A percentile compares a stretch with the other conserved stretches of the same genome.
These are phyloP conservation scores for Acrobasis repandana DNA, from an alignment of 2,888 invertebrate species.

Conservation along the genomic window DNA sequence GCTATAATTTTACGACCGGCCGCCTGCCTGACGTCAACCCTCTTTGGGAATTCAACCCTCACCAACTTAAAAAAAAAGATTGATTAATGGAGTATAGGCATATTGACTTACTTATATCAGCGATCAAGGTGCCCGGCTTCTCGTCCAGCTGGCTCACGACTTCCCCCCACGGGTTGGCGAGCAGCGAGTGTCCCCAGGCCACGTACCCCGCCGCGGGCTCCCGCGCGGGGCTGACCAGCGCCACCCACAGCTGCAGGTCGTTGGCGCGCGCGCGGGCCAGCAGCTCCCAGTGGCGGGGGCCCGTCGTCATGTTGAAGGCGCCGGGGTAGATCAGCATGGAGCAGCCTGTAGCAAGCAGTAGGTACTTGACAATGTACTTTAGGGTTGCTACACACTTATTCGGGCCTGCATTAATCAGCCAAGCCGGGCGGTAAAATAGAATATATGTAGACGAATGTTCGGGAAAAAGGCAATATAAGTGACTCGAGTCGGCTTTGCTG, in stretches of 20 bases:
- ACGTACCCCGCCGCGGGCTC: slow-evolving; percentile 89
- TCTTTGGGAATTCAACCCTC: too few species aligned
- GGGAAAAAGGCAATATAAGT: too few species aligned
- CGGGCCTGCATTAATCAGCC: too few species aligned
- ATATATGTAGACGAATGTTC: too few species aligned
- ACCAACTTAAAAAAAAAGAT: too few species aligned
- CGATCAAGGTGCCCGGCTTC: slow-evolving; percentile 87
- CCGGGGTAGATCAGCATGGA: slow-evolving; percentile 95
- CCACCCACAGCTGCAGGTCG: slow-evolving; percentile 95
- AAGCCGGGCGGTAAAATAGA: too few species aligned
- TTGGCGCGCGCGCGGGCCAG: slow-evolving; percentile 91
- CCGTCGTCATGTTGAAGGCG: slow-evolving; percentile 98
- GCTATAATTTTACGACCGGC: too few species aligned
- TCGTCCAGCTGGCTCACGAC: slow-evolving; percentile 87
- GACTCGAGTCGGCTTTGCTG: too few species aligned
- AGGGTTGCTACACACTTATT: too few species aligned
- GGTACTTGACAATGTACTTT: too few species aligned
- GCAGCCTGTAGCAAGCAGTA: slow-evolving; percentile 87
- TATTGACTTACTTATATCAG: slow-evolving; percentile 87
- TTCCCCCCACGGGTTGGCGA: slow-evolving; percentile 93
- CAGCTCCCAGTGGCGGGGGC: slow-evolving; percentile 96
- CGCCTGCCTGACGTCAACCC: too few species aligned
- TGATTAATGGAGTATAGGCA: too few species aligned
- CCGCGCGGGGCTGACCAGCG: slow-evolving; percentile 92
- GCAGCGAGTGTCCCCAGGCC: slow-evolving; percentile 94